Percentiles rank a stretch among this genome's conserved stretches.
phyloP scores from a whole-genome alignment of 2,797 vertebrate genomes.

The Manis crassicaudata region DNA sequence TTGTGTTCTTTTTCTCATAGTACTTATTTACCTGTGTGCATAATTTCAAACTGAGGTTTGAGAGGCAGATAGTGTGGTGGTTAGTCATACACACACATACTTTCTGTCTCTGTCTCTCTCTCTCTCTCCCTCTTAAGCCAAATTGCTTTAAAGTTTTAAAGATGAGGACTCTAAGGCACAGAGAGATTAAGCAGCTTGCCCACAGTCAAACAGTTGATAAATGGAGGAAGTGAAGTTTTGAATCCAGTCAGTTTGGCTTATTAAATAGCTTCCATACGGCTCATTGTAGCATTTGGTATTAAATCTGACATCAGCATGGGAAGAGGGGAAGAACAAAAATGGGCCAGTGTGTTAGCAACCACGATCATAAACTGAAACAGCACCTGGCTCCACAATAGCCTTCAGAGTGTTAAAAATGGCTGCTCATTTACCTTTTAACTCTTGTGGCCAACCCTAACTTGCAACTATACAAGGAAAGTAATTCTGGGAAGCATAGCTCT shows the following conservation, averaged over 20 bases:
- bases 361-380: neutral
- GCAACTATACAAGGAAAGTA: neutral
- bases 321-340: neutral
- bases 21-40: neutral
- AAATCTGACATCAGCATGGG: neutral
- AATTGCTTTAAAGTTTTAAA: neutral
- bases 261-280: neutral
- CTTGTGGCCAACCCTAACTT: neutral
- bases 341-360: neutral
- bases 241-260: neutral
- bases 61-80: neutral
- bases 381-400: neutral
- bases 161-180: neutral
- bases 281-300: conserved; percentile 29
- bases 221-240: too few species aligned
- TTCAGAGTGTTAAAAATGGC: conserved; percentile 32
- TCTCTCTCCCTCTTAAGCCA: neutral
- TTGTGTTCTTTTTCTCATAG: neutral
- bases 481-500: neutral
- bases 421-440: neutral
- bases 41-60: neutral
- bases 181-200: too few species aligned
- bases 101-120: too few species aligned
- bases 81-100: neutral
- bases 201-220: too few species aligned